These are phyloP conservation scores for Heliconius aoede DNA, from an alignment of 2,888 invertebrate species.

Conservation along the genomic window DNA sequence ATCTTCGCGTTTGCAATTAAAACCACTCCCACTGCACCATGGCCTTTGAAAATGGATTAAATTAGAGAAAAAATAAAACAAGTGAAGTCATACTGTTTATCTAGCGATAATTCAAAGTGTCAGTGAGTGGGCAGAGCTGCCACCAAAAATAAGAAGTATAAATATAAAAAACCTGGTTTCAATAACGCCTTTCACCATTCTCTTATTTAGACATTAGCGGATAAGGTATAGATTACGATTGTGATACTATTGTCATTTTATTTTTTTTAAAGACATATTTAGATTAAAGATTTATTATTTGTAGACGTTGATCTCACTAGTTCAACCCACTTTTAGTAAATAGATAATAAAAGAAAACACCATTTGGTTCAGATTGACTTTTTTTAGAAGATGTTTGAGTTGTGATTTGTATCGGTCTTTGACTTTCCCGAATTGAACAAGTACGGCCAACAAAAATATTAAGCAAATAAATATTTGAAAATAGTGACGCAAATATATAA, in stretches of 20 bases:
- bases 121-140: slow-evolving; percentile 15
- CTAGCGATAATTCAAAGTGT: slow-evolving; percentile 3
- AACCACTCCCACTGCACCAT: background rate
- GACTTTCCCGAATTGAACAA: slow-evolving; percentile 10
- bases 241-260: background rate
- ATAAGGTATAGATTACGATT: slow-evolving; percentile 17
- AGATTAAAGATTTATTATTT: slow-evolving; percentile 14
- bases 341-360: slow-evolving; percentile 2
- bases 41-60: background rate
- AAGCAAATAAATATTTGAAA: too few relatives aligned
- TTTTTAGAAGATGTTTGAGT: background rate
- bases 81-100: background rate
- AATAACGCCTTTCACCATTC: slow-evolving; percentile 19
- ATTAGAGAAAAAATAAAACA: background rate
- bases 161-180: slow-evolving; percentile 13
- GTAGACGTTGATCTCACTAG: background rate
- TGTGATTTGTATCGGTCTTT: slow-evolving; percentile 18
- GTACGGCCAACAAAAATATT: background rate
- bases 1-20: background rate
- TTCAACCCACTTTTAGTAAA: slow-evolving; percentile 18
- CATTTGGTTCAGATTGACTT: background rate
- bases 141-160: slow-evolving; percentile 18
- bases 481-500: background rate
- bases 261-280: slow-evolving; percentile 1
- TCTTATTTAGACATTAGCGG: slow-evolving; percentile 17